These are phyloP conservation scores for Epinotia nisella DNA, from an alignment of 2,888 invertebrate genomes.

Conservation along the genomic window DNA sequence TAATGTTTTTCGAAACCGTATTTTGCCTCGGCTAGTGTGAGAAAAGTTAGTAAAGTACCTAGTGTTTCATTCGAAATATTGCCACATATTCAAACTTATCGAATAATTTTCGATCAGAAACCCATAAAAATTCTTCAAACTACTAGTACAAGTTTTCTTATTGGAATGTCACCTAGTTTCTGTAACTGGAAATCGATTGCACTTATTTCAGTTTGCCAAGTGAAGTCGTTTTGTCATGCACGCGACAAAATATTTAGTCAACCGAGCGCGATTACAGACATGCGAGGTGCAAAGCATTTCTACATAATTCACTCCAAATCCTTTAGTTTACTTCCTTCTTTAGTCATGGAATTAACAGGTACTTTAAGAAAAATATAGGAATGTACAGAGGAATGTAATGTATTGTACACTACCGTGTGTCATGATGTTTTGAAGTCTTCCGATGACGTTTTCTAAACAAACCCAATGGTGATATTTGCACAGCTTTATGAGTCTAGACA, in stretches of 20 bases:
- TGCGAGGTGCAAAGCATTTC: conserved; percentile 64
- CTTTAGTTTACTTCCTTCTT: conserved; percentile 33
- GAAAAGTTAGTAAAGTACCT: conserved; percentile 12
- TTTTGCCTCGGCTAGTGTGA: no score
- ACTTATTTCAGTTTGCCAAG: conserved; percentile 60
- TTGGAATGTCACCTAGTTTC: conserved; percentile 41
- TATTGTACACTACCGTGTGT: neutral
- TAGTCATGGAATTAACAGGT: conserved; percentile 24
- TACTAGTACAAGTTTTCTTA: conserved; percentile 18
- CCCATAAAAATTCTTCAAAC: conserved; percentile 6
- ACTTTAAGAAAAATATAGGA: conserved; percentile 9
- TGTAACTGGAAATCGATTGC: conserved; percentile 41
- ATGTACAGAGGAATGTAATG: neutral
- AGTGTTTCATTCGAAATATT: conserved; percentile 18
- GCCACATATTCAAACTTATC: conserved; percentile 11
- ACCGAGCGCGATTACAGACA: conserved; percentile 64
- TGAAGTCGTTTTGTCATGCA: conserved; percentile 63
- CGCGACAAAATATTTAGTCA: conserved; percentile 74
- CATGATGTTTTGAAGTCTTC: neutral
- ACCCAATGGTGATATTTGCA: no score
- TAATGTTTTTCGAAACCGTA: no score
- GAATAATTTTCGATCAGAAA: conserved; percentile 16
- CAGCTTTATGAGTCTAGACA: no score
- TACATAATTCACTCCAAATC: conserved; percentile 56
- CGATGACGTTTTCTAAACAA: no score